Evolutionary conservation across 2,888 invertebrate genomes (phyloP), one percentile per base, ranked within the genome.

Genomic region (Scaptomyza parva): DNA sequence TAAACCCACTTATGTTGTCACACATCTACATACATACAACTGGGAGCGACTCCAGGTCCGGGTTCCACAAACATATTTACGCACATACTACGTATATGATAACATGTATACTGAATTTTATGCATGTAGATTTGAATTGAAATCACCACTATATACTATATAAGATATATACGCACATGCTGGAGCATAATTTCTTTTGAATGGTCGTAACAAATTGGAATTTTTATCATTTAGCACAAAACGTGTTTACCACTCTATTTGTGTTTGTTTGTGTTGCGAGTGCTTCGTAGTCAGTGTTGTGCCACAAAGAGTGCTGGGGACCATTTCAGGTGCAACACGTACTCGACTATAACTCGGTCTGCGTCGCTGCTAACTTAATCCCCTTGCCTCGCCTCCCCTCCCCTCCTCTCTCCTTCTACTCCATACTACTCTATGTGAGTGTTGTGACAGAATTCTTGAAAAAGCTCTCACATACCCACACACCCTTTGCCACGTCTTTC

Each of bases 171-270:
- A 30, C 76, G 45, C 75, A 76, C 24, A 72, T 71, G 65, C 26
- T 71, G 17, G 47, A 58, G 55, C 45, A 57, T 74, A 59, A 61
- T 58, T 65, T 77, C 57, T 59, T 55, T 59, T 54, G 61, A 79
- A 69, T 69, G 50, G 58, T 59, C 70, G 58, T 51, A 67, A 65
- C 68, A 68, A 78, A 70, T 75, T 70, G 62, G 66, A 72, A 65
- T 75, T 67, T 77, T 67, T 80, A 77, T 74, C 74, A 77, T 70
- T 75, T 63, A 60, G 65, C 58, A 47, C 40, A 58, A 43, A 75
- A 77, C 78, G 68, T 78, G 77, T 75, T 66, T 64, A 43, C 47
- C 20, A 51, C 37, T n/a, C 33, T 33, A 12, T 14, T 18, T 37
- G n/a, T 45, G 2, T 37, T 18, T 28, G 12, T 45, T 28, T 12